Base-by-base conservation (phyloP, 2,113 vertebrate species). In the Cyphomyrus plagiostoma region DNA sequence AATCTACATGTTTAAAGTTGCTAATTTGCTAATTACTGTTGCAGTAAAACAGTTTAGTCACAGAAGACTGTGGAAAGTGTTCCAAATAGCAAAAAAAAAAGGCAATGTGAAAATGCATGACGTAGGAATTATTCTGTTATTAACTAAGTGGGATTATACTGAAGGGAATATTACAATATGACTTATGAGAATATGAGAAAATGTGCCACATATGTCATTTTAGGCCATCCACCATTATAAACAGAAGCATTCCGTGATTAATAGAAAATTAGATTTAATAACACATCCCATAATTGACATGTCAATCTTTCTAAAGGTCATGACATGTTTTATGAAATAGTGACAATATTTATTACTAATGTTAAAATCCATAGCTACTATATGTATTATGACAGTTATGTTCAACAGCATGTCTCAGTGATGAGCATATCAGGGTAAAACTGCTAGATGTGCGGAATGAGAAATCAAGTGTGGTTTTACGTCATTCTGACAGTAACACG, bases 1-100 rank as follows among this genome's bases (percentile, higher is more conserved):
- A 87, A 77, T 77, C 70, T 91, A 87, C 89, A 88, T 89, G 85
- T 89, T 90, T 89, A 90, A 90, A 89, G 53, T 86, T 84, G 35
- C 45, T 86, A 56, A 77, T 89, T 85, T 74, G 85, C 48, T 74
- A 50, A 90, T 89, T 89, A 46, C 46, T 9, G 58, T 9, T 50
- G 45, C 56, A 89, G 48, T 89, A 86, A 89, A 87, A 87, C 9
- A 53, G 13, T 89, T 89, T 66, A 66, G 83, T 42, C 23, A 10
- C 46, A 21, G 42, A 56, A 48, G 35, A 84, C 82, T n/a, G 4
- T 46, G 52, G 50, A 21, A 89, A 39, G 30, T 58, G 42, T 62
- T 30, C 3, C 6, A 46, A 85, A 52, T 42, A 42, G 74, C 35
- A 35, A 77, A 77, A 35, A 39, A 77, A 77, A 62, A 6, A 8